These are phyloP conservation scores for Eumacrocentrus americanus DNA, from an alignment of 2,888 invertebrate genomes.

Conservation along the genomic window DNA sequence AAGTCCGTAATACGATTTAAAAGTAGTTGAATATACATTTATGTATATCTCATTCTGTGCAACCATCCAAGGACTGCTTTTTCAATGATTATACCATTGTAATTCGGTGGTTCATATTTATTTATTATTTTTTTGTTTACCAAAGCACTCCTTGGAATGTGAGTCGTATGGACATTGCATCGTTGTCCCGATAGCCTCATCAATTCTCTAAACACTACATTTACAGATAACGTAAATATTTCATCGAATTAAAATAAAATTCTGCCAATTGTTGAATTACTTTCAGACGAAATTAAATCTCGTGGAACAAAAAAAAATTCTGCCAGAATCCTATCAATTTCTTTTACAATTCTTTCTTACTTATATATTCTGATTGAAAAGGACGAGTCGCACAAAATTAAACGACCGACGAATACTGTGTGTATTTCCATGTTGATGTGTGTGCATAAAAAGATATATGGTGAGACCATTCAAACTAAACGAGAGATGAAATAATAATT, in stretches of 20 bases:
- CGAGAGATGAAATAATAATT: background rate
- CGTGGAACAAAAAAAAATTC: too few relatives aligned
- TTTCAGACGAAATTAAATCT: too few relatives aligned
- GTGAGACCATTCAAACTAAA: conserved; percentile 11
- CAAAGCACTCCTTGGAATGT: conserved; percentile 36
- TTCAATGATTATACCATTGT: background rate
- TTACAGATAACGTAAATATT: conserved; percentile 26
- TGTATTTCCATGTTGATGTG: conserved; percentile 18
- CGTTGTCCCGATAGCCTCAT: conserved; percentile 48
- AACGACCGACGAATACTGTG: conserved; percentile 25
- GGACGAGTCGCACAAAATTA: background rate
- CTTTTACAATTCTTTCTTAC: background rate
- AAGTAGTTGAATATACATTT: conserved; percentile 17
- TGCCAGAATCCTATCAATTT: background rate
- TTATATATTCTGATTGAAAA: background rate
- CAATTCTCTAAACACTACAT: conserved; percentile 41
- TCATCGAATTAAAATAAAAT: background rate
- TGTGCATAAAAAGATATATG: conserved; percentile 16
- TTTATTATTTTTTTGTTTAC: conserved; percentile 17
- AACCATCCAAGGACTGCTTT: conserved; percentile 32
- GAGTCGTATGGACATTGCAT: conserved; percentile 46
- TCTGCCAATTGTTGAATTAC: background rate
- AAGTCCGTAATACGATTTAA: background rate
- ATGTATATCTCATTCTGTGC: conserved; percentile 30
- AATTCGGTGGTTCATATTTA: conserved; percentile 13